Conservation (phyloP, 2,888 invertebrate species). For the Nysson spinosus region DNA sequence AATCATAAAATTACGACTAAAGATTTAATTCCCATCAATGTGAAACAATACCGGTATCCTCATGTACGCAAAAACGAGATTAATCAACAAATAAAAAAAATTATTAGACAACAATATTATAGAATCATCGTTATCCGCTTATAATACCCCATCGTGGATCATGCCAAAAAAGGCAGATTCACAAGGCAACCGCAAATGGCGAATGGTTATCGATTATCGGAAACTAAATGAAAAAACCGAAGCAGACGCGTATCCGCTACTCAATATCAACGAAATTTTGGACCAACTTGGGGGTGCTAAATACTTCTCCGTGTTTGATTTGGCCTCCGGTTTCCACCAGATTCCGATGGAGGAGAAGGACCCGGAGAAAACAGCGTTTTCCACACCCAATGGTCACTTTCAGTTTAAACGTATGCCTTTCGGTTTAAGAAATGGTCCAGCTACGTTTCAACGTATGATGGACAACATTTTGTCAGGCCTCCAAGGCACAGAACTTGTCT, state of each 20-base stretch:
- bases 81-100: slow-evolving; percentile 1
- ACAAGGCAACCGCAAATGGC: neutral
- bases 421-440: no score
- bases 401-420: no score
- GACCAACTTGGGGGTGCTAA: neutral
- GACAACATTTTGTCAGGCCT: no score
- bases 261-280: neutral
- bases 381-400: neutral
- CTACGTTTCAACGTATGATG: no score
- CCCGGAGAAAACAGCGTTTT: neutral
- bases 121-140: neutral
- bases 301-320: neutral
- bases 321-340: neutral
- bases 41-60: neutral
- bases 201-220: neutral
- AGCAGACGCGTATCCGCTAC: slow-evolving; percentile 1
- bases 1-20: neutral
- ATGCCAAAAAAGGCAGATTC: slow-evolving; percentile 5
- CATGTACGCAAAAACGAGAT: slow-evolving; percentile 1
- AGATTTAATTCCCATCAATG: neutral
- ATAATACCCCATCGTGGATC: neutral
- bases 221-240: neutral
- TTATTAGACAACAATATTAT: neutral
- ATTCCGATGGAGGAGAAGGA: neutral
- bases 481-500: no score